These are phyloP conservation scores for Grammomys dolichurus DNA, from an alignment of 2,113 vertebrate species.

Conservation along the genomic window DNA sequence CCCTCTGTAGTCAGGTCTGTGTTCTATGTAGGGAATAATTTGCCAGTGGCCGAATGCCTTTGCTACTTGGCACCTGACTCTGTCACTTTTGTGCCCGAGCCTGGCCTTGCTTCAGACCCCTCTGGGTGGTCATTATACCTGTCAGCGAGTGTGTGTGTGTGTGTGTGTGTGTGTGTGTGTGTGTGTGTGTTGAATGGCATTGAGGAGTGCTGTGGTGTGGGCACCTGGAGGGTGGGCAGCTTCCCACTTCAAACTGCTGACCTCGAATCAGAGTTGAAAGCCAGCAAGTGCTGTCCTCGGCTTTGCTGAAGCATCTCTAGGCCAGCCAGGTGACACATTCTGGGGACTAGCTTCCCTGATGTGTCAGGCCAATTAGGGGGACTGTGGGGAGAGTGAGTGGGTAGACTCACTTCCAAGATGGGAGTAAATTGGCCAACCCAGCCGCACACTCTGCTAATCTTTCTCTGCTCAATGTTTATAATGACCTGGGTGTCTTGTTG, in stretches of 20 bases:
- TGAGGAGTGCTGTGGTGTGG: neutral
- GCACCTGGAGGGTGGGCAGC: neutral
- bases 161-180: neutral
- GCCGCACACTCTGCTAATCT: slow-evolving; percentile 64
- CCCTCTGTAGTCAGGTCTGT: neutral
- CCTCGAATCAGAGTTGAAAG: slow-evolving; percentile 66
- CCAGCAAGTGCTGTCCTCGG: slow-evolving; percentile 80
- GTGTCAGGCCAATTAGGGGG: slow-evolving; percentile 81
- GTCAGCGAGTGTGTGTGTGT: neutral
- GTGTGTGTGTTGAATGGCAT: neutral
- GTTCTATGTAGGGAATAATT: neutral
- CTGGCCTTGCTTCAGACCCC: neutral
- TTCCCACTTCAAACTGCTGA: slow-evolving; percentile 79
- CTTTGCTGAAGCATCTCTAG: slow-evolving; percentile 69
- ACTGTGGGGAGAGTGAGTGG: slow-evolving; percentile 9
- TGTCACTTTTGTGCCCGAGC: neutral
- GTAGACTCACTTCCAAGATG: slow-evolving; percentile 76
- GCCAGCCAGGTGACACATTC: slow-evolving; percentile 70
- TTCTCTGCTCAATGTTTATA: slow-evolving; percentile 67
- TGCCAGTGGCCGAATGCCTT: neutral
- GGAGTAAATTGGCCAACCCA: slow-evolving; percentile 73
- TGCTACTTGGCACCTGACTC: neutral
- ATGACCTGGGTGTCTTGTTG: slow-evolving; percentile 63
- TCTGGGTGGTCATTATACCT: slow-evolving; percentile 4
- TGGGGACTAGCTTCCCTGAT: slow-evolving; percentile 68